These are phyloP conservation scores for Colius striatus DNA, from an alignment of 2,113 vertebrate species.

Conservation along the genomic window DNA sequence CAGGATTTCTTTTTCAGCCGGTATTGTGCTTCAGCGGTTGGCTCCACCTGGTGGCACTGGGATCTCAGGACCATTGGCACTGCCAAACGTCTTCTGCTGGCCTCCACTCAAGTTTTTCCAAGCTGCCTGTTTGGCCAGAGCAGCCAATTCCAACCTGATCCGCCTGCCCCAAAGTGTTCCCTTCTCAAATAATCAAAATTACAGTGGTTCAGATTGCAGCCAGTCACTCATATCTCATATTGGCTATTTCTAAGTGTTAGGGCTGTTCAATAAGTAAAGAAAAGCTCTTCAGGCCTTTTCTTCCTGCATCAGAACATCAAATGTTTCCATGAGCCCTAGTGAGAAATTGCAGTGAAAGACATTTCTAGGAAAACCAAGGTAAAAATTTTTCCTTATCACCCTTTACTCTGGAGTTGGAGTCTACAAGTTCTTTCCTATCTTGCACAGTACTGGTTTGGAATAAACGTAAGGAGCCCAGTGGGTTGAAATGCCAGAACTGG, in stretches of 20 bases:
- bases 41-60: slow-evolving; percentile 49
- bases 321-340: neutral
- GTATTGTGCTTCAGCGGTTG: neutral
- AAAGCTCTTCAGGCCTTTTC: neutral
- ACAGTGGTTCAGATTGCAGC: neutral
- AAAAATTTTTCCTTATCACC: neutral
- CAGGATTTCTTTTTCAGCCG: neutral
- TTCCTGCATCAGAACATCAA: neutral
- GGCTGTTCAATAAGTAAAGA: neutral
- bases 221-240: neutral
- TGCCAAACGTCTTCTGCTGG: neutral
- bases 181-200: neutral
- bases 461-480: neutral
- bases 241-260: neutral
- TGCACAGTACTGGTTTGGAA: neutral
- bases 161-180: neutral
- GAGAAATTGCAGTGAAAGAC: neutral
- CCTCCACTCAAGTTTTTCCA: neutral
- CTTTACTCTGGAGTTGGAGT: neutral
- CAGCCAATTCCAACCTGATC: neutral
- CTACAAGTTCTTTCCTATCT: neutral
- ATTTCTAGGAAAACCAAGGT: neutral
- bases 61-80: neutral
- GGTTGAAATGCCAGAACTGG: neutral
- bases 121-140: neutral